phyloP scores from a whole-genome alignment of 2,888 invertebrate species.

The Cecidostiba fungosa region DNA sequence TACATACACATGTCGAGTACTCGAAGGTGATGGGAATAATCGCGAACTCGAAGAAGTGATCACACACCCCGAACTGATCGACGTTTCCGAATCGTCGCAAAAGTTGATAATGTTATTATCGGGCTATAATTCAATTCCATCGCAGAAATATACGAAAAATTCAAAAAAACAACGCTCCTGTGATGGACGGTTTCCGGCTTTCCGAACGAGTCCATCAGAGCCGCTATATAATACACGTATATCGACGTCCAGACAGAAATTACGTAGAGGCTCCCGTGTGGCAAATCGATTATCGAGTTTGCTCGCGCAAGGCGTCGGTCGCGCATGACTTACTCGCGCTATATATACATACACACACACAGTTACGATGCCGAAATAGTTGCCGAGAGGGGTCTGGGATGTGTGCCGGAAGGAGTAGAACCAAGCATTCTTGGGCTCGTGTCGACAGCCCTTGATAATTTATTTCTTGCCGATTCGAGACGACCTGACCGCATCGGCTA shows the following conservation, averaged over 20 bases:
- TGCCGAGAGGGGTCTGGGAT: slow-evolving; percentile 12
- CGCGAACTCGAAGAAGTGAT: slow-evolving; percentile 41
- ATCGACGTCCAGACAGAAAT: slow-evolving; percentile 31
- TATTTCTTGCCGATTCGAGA: slow-evolving; percentile 77
- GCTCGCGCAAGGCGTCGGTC: slow-evolving; percentile 1
- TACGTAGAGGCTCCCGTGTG: slow-evolving; percentile 15
- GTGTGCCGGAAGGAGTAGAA: slow-evolving; percentile 11
- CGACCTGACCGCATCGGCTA: slow-evolving; percentile 71
- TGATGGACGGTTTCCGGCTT: slow-evolving; percentile 41
- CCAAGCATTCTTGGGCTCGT: slow-evolving; percentile 41
- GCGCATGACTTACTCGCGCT: slow-evolving; percentile 46
- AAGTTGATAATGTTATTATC: too few relatives aligned
- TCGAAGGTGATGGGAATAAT: slow-evolving; percentile 10
- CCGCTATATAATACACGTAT: too few relatives aligned
- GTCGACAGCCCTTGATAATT: slow-evolving; percentile 71
- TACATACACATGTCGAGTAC: slow-evolving; percentile 23
- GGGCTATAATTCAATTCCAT: background rate
- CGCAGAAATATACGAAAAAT: slow-evolving; percentile 29
- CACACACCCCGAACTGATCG: background rate
- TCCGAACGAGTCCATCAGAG: background rate
- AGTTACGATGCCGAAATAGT: slow-evolving; percentile 40
- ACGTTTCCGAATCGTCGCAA: background rate
- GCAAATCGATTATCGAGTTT: slow-evolving; percentile 59
- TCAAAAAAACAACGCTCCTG: slow-evolving; percentile 6
- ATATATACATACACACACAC: background rate